Evolutionary conservation across 2,113 vertebrate species (phyloP).

Genomic region (Triplophysa tibetana): DNA sequence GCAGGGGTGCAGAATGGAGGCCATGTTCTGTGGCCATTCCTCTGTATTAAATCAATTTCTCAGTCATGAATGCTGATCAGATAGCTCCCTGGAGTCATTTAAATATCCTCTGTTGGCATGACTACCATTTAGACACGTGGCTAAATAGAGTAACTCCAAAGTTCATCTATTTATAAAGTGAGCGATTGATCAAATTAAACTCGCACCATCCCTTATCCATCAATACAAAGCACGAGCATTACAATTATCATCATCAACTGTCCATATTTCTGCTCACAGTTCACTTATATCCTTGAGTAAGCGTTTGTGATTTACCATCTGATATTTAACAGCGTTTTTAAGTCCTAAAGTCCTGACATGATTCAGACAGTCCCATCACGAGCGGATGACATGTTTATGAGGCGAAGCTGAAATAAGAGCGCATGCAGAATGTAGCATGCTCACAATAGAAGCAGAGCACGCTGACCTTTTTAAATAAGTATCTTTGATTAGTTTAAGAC

Average conservation of each 20-base stretch:
- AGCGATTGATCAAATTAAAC: constrained; percentile 39
- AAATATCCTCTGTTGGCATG: constrained; percentile 37
- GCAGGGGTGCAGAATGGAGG: constrained; percentile 7
- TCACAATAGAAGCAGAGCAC: constrained; percentile 48
- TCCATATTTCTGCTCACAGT: background rate
- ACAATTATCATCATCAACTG: too few relatives aligned
- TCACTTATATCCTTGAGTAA: background rate
- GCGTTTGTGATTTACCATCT: background rate
- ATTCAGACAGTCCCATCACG: constrained; percentile 8
- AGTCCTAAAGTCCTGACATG: background rate
- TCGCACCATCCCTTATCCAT: background rate
- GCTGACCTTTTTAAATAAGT: constrained; percentile 39
- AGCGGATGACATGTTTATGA: constrained; percentile 44
- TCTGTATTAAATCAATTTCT: constrained; percentile 43
- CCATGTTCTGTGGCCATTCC: constrained; percentile 18
- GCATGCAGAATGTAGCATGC: constrained; percentile 35
- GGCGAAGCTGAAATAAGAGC: constrained; percentile 43
- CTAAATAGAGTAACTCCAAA: constrained; percentile 27
- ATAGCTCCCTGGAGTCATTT: constrained; percentile 32
- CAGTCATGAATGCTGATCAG: constrained; percentile 24
- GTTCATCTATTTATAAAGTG: constrained; percentile 45
- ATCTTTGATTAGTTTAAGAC: constrained; percentile 33
- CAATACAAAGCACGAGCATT: background rate
- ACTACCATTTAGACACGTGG: constrained; percentile 31
- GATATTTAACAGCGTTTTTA: constrained; percentile 8